These are phyloP conservation scores for Marronus borbonicus DNA, from an alignment of 2,888 invertebrate species.

Conservation along the genomic window DNA sequence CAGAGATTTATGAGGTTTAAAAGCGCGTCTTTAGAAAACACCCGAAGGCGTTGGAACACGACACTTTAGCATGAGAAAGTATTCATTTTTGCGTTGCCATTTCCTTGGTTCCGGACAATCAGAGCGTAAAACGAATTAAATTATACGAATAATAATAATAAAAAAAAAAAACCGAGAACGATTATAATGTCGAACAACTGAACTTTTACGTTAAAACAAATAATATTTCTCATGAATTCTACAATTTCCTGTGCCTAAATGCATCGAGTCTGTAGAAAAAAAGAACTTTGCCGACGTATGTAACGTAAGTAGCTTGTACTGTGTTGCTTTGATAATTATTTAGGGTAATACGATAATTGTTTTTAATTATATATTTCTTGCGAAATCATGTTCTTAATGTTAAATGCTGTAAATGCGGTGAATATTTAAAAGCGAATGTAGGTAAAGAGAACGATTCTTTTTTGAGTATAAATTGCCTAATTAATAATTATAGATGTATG, in stretches of 20 bases:
- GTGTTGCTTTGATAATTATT: slow-evolving; percentile 12
- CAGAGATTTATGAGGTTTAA: slow-evolving; percentile 24
- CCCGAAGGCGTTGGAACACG: background rate
- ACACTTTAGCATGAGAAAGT: slow-evolving; percentile 10
- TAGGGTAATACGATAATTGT: slow-evolving; percentile 25
- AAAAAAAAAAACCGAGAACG: background rate
- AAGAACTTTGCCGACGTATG: background rate
- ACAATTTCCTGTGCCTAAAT: background rate
- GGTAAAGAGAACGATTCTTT: background rate
- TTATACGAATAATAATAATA: background rate
- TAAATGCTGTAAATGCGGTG: background rate
- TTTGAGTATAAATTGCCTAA: background rate
- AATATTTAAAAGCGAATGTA: background rate
- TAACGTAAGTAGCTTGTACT: background rate
- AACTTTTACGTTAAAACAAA: background rate
- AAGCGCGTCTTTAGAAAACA: slow-evolving; percentile 12
- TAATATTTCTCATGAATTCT: background rate
- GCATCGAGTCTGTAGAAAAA: background rate
- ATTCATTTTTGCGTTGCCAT: slow-evolving; percentile 4
- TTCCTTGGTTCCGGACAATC: slow-evolving; percentile 10
- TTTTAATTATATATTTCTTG: slow-evolving; percentile 14
- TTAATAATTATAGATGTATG: background rate
- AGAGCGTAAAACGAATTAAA: slow-evolving; percentile 23
- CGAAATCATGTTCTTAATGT: background rate
- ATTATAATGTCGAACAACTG: background rate